Conservation (phyloP, 2,797 vertebrate species). For the Scolopax bukidnonensis region DNA sequence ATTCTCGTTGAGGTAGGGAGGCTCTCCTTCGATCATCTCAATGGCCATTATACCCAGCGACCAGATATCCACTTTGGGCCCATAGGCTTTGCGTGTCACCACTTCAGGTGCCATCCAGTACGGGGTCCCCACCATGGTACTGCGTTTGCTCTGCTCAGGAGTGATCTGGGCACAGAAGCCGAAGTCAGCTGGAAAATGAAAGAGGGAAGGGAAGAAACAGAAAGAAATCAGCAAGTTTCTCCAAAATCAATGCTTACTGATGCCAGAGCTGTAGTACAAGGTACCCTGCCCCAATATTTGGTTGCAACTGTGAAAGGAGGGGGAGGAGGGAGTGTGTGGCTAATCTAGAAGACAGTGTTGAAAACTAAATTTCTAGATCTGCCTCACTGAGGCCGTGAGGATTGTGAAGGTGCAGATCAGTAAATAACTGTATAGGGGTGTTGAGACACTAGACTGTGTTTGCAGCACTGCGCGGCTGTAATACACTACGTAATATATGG, state of each 20-base stretch:
- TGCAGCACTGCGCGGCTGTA: background rate
- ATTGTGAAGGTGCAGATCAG: background rate
- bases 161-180: conserved; percentile 98
- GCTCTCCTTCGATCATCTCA: conserved; percentile 96
- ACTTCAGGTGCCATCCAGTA: conserved; percentile 99
- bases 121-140: conserved; percentile 96
- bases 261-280: background rate
- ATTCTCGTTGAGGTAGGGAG: conserved; percentile 95
- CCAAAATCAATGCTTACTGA: background rate
- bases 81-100: conserved; percentile 93
- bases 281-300: background rate
- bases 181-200: conserved; percentile 86
- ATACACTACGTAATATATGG: accelerated
- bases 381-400: background rate
- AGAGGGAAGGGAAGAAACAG: background rate
- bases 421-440: background rate
- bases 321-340: background rate
- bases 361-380: background rate
- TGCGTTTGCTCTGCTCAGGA: conserved; percentile 95
- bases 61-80: conserved; percentile 97
- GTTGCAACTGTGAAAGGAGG: background rate
- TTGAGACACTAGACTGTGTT: background rate
- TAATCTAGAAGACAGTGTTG: background rate
- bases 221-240: background rate
- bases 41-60: conserved; percentile 98